A percentile compares a stretch with the other conserved stretches of the same genome.
These are phyloP conservation scores for Catocala nupta DNA, from an alignment of 2,888 invertebrate species.

Conservation along the genomic window DNA sequence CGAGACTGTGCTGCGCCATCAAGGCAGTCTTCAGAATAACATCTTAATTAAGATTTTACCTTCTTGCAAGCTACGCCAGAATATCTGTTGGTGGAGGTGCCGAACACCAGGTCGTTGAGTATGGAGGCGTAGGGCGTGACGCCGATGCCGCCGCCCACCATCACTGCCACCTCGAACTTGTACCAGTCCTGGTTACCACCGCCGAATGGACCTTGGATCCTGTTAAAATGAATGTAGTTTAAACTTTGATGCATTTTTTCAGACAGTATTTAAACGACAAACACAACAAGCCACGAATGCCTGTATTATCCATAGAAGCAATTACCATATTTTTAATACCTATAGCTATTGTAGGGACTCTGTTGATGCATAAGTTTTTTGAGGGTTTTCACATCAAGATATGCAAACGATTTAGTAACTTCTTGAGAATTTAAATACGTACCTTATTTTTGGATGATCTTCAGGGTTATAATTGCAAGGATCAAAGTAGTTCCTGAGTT, in stretches of 20 bases:
- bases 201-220: slow-evolving; percentile 98
- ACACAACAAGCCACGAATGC: too few relatives aligned
- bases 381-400: too few relatives aligned
- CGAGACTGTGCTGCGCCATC: too few relatives aligned
- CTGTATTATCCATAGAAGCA: too few relatives aligned
- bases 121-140: slow-evolving; percentile 99
- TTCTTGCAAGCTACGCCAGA: slow-evolving; percentile 99
- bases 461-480: slow-evolving; percentile 96
- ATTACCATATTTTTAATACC: too few relatives aligned
- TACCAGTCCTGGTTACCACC: slow-evolving; percentile 99
- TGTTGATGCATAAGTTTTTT: too few relatives aligned
- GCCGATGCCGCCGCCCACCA: slow-evolving; percentile 99
- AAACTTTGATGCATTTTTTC: neutral
- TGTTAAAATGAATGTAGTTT: slow-evolving; percentile 49
- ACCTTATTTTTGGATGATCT: slow-evolving; percentile 93
- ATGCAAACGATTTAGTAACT: too few relatives aligned
- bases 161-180: slow-evolving; percentile 98
- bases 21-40: too few relatives aligned
- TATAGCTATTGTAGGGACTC: too few relatives aligned
- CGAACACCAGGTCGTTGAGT: slow-evolving; percentile 97
- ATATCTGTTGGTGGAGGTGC: slow-evolving; percentile 97
- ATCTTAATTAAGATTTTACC: slow-evolving; percentile 75
- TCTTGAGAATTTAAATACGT: slow-evolving; percentile 1
- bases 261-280: too few relatives aligned
- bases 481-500: slow-evolving; percentile 97